Evolutionary conservation across 2,113 vertebrate genomes (phyloP).

Genomic region (Euleptes europaea): DNA sequence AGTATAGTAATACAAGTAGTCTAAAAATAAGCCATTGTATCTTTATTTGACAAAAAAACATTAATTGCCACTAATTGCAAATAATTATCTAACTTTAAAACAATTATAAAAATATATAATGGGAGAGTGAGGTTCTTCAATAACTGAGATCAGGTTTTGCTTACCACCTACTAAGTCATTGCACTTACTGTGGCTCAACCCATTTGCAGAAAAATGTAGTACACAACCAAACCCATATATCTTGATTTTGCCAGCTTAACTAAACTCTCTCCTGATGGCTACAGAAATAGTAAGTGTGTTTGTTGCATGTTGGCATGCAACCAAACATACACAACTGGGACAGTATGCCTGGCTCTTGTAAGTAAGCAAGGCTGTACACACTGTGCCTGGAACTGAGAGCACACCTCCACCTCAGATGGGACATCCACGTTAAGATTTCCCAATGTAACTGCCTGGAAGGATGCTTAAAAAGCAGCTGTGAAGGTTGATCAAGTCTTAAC

Average conservation of each 20-base stretch:
- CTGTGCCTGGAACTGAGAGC: not conserved
- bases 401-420: not conserved
- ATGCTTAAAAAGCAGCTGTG: too few relatives aligned
- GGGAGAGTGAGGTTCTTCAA: slow-evolving; percentile 21
- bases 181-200: slow-evolving; percentile 23
- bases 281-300: not conserved
- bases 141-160: not conserved
- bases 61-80: slow-evolving; percentile 27
- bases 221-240: not conserved
- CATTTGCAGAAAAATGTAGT: slow-evolving; percentile 33
- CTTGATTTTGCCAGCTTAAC: slow-evolving; percentile 10
- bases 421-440: too few relatives aligned
- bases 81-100: not conserved
- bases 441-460: too few relatives aligned
- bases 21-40: slow-evolving; percentile 15
- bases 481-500: too few relatives aligned
- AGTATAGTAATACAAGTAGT: slow-evolving; percentile 41
- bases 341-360: too few relatives aligned
- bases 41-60: slow-evolving; percentile 22
- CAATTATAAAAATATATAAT: slow-evolving; percentile 33
- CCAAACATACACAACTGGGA: too few relatives aligned
- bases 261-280: not conserved
- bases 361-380: not conserved
- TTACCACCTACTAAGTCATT: not conserved
- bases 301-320: too few relatives aligned